Percentiles rank a stretch among this genome's conserved stretches.
phyloP scores from a whole-genome alignment of 2,113 vertebrate genomes.

The Myrmecophaga tridactyla region DNA sequence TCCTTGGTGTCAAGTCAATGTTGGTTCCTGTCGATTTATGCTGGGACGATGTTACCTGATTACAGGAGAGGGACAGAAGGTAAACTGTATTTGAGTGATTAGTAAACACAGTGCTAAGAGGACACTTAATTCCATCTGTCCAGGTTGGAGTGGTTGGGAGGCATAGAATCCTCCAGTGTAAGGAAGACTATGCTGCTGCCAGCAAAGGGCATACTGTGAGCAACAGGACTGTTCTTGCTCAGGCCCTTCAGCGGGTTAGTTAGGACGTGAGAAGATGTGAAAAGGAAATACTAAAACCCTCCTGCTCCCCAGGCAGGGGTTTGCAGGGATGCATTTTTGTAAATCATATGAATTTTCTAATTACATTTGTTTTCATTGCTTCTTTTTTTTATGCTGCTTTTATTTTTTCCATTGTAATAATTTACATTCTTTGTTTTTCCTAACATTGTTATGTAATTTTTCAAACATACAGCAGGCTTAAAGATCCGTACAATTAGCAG shows the following conservation, averaged over 20 bases:
- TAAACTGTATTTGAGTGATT: conserved; percentile 66
- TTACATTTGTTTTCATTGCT: not conserved
- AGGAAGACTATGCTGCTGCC: not conserved
- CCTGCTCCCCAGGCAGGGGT: not conserved
- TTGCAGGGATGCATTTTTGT: not conserved
- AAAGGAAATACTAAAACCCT: not conserved
- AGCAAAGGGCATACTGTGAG: not conserved
- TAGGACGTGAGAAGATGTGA: not conserved
- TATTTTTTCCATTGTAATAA: not conserved
- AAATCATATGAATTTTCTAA: not conserved
- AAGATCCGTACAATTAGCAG: not conserved
- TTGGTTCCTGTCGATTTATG: conserved; percentile 95
- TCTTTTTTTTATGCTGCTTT: not conserved
- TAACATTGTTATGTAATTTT: not conserved
- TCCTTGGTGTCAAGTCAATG: conserved; percentile 95
- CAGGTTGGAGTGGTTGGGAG: not conserved
- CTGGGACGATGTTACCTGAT: conserved; percentile 94
- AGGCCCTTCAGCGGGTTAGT: not conserved
- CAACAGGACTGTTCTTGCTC: not conserved
- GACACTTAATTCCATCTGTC: not conserved
- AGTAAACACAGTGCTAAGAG: not conserved
- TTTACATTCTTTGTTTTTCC: not conserved
- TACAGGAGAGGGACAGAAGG: conserved; percentile 95
- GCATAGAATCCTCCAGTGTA: not conserved
- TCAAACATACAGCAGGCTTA: not conserved